phyloP scores from a whole-genome alignment of 92 coral and sea anemone species.

The Palythoa caribaeorum region DNA sequence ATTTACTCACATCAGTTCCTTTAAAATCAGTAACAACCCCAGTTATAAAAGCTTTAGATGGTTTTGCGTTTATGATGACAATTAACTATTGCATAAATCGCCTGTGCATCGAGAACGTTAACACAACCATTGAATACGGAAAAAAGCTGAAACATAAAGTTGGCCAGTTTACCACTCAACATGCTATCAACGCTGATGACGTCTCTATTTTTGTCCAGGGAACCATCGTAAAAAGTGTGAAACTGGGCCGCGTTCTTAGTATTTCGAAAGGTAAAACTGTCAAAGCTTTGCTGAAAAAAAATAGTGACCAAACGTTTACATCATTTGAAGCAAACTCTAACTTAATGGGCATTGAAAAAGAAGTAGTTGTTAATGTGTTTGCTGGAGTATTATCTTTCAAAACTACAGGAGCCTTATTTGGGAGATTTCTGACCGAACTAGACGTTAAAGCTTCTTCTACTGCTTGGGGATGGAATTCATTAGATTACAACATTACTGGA shows the following conservation, averaged over 20 bases:
- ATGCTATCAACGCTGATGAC: background rate
- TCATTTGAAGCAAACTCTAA: background rate
- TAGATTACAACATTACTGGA: background rate
- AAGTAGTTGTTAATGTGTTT: background rate
- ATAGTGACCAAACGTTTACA: background rate
- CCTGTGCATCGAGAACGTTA: background rate
- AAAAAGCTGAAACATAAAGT: background rate
- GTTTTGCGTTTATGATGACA: slow-evolving; percentile 1
- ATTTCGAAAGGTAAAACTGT: background rate
- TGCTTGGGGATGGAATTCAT: background rate
- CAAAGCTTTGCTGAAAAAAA: background rate
- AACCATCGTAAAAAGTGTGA: background rate
- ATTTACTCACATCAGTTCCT: background rate
- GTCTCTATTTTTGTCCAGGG: background rate
- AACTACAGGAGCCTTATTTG: background rate
- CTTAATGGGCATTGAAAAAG: background rate
- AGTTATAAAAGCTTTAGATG: background rate
- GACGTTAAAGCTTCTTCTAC: background rate
- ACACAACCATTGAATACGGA: slow-evolving; percentile 20
- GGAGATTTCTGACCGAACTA: background rate
- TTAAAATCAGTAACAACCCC: background rate
- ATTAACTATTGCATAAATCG: slow-evolving; percentile 1
- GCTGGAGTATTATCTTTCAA: background rate
- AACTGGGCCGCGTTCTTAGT: slow-evolving; percentile 20
- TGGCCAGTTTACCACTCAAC: background rate